phyloP scores from a whole-genome alignment of 2,888 invertebrate species.

The Himalopsyche japonica region DNA sequence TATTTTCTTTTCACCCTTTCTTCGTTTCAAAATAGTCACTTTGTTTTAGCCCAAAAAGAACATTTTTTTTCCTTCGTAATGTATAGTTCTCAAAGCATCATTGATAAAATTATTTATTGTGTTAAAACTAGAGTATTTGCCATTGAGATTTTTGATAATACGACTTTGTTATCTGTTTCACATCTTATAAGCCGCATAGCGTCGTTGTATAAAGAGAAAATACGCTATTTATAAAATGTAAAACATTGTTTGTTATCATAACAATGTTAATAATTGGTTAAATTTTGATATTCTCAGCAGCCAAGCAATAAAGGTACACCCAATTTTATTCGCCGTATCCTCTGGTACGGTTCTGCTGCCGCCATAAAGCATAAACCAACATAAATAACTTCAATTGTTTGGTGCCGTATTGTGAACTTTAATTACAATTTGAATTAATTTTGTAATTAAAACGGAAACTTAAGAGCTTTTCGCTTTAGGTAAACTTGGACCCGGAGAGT shows the following conservation, averaged over 20 bases:
- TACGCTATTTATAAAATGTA: background rate
- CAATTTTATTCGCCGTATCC: background rate
- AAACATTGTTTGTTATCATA: background rate
- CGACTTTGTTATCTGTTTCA: no score
- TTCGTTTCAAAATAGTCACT: no score
- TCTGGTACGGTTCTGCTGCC: slow-evolving; percentile 38
- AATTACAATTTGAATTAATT: slow-evolving; percentile 66
- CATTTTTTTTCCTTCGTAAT: no score
- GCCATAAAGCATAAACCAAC: slow-evolving; percentile 62
- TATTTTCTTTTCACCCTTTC: no score
- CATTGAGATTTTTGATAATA: no score
- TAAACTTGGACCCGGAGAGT: slow-evolving; percentile 18
- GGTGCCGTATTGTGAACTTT: slow-evolving; percentile 65
- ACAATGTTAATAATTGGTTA: background rate
- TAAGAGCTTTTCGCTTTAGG: slow-evolving; percentile 49
- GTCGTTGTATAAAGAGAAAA: no score
- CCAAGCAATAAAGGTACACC: slow-evolving; percentile 34
- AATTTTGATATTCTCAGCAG: background rate
- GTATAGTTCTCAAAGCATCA: no score
- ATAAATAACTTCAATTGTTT: slow-evolving; percentile 65
- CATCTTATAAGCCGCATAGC: no score
- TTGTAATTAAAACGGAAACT: slow-evolving; percentile 66
- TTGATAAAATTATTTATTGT: no score
- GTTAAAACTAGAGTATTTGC: no score
- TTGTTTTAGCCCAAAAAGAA: no score